Evolutionary conservation across 2,888 invertebrate species (phyloP).

Genomic region (Notocelia uddmanniana): DNA sequence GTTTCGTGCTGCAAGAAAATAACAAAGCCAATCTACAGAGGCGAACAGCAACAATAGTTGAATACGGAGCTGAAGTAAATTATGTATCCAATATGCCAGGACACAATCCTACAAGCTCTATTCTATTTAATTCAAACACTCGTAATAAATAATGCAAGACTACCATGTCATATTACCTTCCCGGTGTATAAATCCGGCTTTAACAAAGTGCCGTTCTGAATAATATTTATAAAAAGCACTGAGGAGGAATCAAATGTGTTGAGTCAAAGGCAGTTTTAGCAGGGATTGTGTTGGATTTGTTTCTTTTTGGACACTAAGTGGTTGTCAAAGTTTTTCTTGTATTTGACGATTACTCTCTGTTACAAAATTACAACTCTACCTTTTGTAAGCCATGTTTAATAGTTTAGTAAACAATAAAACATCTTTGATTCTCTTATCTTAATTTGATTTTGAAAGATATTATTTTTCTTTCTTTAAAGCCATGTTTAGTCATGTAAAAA

Average conservation of each 20-base stretch:
- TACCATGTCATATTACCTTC: conserved; percentile 32
- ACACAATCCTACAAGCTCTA: conserved; percentile 16
- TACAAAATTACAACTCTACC: background rate
- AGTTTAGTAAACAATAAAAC: no score
- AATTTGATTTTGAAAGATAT: no score
- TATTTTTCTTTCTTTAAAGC: no score
- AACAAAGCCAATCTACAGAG: background rate
- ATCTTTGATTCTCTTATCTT: no score
- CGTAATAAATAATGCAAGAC: conserved; percentile 34
- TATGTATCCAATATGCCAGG: conserved; percentile 36
- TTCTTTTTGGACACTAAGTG: conserved; percentile 12
- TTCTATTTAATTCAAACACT: conserved; percentile 32
- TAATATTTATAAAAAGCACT: conserved; percentile 21
- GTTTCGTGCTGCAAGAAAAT: conserved; percentile 12
- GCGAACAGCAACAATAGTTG: conserved; percentile 16
- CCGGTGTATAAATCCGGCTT: conserved; percentile 27
- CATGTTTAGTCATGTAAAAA: no score
- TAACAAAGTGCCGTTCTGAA: conserved; percentile 35
- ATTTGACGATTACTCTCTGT: background rate
- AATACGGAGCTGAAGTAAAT: conserved; percentile 9
- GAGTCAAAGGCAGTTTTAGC: conserved; percentile 23
- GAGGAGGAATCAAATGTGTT: conserved; percentile 31
- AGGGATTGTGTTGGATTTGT: conserved; percentile 30
- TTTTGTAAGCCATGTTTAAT: background rate
- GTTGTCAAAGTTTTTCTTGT: conserved; percentile 6